These are phyloP conservation scores for Oreocharis arfaki DNA, from an alignment of 2,113 vertebrate species.

Conservation along the genomic window DNA sequence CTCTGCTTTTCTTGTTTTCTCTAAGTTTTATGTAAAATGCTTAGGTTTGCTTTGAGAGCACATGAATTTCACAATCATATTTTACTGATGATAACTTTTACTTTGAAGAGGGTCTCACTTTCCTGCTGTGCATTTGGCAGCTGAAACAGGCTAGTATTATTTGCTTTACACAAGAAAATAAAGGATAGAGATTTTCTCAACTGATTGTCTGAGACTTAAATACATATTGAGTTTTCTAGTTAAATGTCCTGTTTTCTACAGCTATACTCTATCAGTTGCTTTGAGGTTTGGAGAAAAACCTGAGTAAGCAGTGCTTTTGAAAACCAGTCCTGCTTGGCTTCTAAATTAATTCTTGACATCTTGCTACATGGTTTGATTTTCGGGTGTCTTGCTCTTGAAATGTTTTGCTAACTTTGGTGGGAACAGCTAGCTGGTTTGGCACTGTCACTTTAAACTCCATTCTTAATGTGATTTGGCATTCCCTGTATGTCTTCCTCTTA, in stretches of 20 bases:
- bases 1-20: background rate
- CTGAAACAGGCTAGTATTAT: background rate
- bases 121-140: background rate
- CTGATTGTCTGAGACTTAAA: background rate
- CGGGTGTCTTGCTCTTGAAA: background rate
- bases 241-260: background rate
- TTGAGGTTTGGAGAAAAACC: background rate
- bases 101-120: background rate
- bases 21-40: background rate
- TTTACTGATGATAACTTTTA: background rate
- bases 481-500: background rate
- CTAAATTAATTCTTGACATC: background rate
- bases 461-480: background rate
- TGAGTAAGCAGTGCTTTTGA: background rate
- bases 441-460: background rate
- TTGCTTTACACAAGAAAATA: background rate
- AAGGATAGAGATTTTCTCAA: background rate
- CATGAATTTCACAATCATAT: background rate
- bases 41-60: background rate
- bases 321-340: background rate
- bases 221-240: background rate
- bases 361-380: background rate
- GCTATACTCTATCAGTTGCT: background rate
- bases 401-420: background rate
- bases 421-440: background rate